Conservation (phyloP, 2,888 invertebrate species). For the Hyposoter didymator region DNA sequence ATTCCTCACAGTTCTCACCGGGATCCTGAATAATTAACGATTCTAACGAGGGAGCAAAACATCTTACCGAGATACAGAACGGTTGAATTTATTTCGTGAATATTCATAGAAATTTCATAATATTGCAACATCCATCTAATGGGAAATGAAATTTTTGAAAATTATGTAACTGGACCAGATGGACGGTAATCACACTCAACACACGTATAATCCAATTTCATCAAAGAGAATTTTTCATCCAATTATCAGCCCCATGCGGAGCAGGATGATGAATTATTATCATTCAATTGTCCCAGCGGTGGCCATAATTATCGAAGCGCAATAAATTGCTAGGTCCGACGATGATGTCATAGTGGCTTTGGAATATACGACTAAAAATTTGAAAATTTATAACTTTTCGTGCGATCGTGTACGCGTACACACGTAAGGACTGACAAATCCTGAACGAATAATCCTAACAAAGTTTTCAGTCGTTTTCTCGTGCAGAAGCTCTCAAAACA, state of each 20-base stretch:
- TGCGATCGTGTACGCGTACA: not conserved
- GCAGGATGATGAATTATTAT: not conserved
- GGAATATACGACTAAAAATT: not conserved
- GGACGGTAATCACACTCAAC: not conserved
- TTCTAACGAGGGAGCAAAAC: no score
- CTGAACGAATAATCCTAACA: not conserved
- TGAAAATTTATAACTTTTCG: not conserved
- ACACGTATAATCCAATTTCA: not conserved
- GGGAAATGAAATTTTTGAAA: no score
- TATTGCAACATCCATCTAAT: no score
- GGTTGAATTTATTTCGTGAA: no score
- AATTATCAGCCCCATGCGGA: not conserved
- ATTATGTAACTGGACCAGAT: not conserved
- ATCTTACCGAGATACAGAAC: no score
- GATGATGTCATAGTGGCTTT: not conserved
- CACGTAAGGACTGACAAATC: not conserved
- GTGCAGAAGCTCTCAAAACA: constrained; percentile 28
- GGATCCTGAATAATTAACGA: not conserved
- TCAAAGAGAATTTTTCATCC: not conserved
- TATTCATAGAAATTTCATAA: no score
- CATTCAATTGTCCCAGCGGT: not conserved
- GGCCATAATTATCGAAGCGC: not conserved
- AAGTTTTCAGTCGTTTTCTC: constrained; percentile 22
- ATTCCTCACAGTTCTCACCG: not conserved
- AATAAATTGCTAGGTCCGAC: not conserved